A percentile compares a stretch with the other conserved stretches of the same genome.
Evolutionary conservation across 2,113 vertebrate genomes (phyloP).

Genomic region (Psittacula cyanocephala): DNA sequence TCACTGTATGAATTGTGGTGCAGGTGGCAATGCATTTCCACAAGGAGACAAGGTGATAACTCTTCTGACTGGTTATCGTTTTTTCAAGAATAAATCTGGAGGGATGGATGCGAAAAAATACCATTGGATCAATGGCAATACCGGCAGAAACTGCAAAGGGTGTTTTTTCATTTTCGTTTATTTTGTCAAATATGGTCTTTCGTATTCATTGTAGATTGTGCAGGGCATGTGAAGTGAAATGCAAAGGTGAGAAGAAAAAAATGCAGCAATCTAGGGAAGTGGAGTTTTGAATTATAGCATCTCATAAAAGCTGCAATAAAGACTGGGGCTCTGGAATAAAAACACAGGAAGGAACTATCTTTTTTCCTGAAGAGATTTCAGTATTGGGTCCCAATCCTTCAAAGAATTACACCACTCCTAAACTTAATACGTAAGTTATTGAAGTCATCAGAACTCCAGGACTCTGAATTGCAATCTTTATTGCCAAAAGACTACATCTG

Average conservation of each 20-base stretch:
- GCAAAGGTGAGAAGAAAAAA: neutral
- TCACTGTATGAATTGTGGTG: constrained; percentile 12
- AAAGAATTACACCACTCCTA: constrained; percentile 22
- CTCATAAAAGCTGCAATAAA: constrained; percentile 47
- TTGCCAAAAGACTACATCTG: neutral
- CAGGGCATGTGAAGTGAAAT: neutral
- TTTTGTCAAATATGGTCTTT: neutral
- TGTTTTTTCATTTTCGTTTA: neutral
- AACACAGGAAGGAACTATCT: constrained; percentile 34
- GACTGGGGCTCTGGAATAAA: neutral
- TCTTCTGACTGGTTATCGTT: constrained; percentile 4
- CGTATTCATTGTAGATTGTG: neutral
- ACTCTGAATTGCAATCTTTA: neutral
- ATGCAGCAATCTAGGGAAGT: neutral
- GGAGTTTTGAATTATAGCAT: constrained; percentile 23
- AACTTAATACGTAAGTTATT: neutral
- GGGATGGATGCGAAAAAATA: neutral
- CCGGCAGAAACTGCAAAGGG: neutral
- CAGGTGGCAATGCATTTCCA: constrained; percentile 20
- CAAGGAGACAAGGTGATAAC: constrained; percentile 21
- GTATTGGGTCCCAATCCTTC: neutral
- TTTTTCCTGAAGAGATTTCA: constrained; percentile 23
- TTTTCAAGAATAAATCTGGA: constrained; percentile 36
- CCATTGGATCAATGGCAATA: constrained; percentile 5
- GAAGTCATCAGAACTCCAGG: neutral